Percentiles rank a stretch among this genome's conserved stretches.
phyloP scores from a whole-genome alignment of 1,140 invertebrate genomes.

The Drosophila ambigua region DNA sequence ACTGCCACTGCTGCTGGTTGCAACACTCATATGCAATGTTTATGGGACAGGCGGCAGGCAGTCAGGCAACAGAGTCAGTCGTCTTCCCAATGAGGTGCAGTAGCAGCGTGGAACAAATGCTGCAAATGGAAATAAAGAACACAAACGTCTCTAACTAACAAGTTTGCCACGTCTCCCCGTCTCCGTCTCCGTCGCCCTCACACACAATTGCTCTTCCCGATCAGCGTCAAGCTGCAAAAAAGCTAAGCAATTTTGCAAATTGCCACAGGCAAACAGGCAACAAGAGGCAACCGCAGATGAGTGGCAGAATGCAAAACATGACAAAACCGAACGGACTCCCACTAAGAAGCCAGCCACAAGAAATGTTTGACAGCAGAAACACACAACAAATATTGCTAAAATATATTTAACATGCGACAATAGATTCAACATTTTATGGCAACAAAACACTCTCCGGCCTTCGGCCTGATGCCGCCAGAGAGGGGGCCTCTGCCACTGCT shows the following conservation, averaged over 20 bases:
- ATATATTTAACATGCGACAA: constrained; percentile 62
- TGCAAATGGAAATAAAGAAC: constrained; percentile 27
- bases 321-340: constrained; percentile 31
- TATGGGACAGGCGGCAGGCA: constrained; percentile 14
- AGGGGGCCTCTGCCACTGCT: not conserved
- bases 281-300: not conserved
- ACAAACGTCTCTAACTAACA: too few relatives aligned
- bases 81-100: constrained; percentile 6
- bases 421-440: constrained; percentile 65
- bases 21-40: constrained; percentile 74
- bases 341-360: constrained; percentile 22
- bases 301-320: constrained; percentile 16
- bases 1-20: constrained; percentile 50
- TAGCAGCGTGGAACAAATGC: constrained; percentile 52
- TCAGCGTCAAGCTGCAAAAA: not conserved
- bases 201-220: too few relatives aligned
- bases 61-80: not conserved
- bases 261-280: constrained; percentile 18
- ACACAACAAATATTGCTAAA: constrained; percentile 51
- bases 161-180: too few relatives aligned
- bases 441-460: constrained; percentile 13
- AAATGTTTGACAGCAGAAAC: constrained; percentile 30
- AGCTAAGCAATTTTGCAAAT: constrained; percentile 45
- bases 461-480: constrained; percentile 8
- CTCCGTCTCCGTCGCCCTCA: too few relatives aligned